Conservation (phyloP, 2,888 invertebrate genomes). For the Allophyes oxyacanthae region DNA sequence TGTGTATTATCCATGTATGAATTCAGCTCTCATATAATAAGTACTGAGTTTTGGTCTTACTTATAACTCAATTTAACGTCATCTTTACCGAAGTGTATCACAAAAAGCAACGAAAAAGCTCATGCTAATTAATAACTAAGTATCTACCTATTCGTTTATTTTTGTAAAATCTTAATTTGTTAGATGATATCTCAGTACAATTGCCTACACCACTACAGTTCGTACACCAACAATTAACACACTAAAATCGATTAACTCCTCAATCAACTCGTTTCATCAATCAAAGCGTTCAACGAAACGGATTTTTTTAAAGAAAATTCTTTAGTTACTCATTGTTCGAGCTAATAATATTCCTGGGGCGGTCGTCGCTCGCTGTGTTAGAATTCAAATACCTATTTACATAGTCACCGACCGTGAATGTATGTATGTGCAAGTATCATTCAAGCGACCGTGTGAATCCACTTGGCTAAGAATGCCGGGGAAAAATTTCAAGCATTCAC, state of each 20-base stretch:
- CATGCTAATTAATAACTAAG: conserved; percentile 30
- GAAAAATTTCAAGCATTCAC: conserved; percentile 75
- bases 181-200: conserved; percentile 15
- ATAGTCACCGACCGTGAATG: conserved; percentile 86
- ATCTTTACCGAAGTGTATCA: background rate
- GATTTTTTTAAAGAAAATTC: conserved; percentile 53
- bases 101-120: conserved; percentile 17
- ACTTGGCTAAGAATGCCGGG: conserved; percentile 77
- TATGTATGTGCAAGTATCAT: conserved; percentile 70
- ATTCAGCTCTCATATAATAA: too few species aligned
- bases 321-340: conserved; percentile 60
- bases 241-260: conserved; percentile 47
- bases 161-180: too few species aligned
- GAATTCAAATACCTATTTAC: conserved; percentile 81
- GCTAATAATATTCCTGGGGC: conserved; percentile 67
- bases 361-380: conserved; percentile 66
- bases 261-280: conserved; percentile 46
- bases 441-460: conserved; percentile 82
- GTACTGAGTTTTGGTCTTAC: too few species aligned
- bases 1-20: too few species aligned
- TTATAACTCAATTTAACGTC: conserved; percentile 15
- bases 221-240: conserved; percentile 33
- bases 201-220: conserved; percentile 25
- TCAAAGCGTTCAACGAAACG: conserved; percentile 47
- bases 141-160: too few species aligned